These are phyloP conservation scores for Asarcornis scutulata DNA, from an alignment of 2,113 vertebrate species.

Conservation along the genomic window DNA sequence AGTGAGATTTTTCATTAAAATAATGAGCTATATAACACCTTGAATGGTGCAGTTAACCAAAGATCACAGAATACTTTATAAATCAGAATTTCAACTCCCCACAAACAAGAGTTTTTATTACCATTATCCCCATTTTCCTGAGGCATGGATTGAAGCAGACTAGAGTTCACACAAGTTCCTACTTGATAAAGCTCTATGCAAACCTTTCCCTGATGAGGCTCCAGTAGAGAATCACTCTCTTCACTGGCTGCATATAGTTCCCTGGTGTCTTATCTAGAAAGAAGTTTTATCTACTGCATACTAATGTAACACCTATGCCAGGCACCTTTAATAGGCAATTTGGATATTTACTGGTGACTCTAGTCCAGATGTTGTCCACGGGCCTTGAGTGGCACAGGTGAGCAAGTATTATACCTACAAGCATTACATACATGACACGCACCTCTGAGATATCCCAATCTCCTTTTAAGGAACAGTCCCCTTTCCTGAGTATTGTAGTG, in stretches of 20 bases:
- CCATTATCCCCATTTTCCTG: background rate
- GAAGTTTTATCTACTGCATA: background rate
- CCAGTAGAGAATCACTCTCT: background rate
- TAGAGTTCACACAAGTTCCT: background rate
- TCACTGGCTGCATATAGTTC: background rate
- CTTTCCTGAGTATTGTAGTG: background rate
- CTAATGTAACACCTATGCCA: background rate
- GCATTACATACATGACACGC: background rate
- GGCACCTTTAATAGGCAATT: background rate
- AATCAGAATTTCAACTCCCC: background rate
- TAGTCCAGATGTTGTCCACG: background rate
- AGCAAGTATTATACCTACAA: background rate
- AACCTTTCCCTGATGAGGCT: background rate
- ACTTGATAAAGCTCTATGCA: background rate
- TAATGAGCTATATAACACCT: conserved; percentile 22
- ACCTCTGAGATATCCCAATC: background rate
- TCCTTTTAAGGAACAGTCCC: background rate
- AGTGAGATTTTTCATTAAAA: conserved; percentile 25
- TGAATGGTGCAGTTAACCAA: conserved; percentile 6
- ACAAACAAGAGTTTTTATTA: background rate
- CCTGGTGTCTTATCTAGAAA: background rate
- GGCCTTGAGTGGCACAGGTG: background rate
- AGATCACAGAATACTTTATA: conserved; percentile 8
- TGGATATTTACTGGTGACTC: background rate
- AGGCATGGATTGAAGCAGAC: background rate